Evolutionary conservation across 2,797 vertebrate genomes (phyloP).

Genomic region (Pteropus rufus): DNA sequence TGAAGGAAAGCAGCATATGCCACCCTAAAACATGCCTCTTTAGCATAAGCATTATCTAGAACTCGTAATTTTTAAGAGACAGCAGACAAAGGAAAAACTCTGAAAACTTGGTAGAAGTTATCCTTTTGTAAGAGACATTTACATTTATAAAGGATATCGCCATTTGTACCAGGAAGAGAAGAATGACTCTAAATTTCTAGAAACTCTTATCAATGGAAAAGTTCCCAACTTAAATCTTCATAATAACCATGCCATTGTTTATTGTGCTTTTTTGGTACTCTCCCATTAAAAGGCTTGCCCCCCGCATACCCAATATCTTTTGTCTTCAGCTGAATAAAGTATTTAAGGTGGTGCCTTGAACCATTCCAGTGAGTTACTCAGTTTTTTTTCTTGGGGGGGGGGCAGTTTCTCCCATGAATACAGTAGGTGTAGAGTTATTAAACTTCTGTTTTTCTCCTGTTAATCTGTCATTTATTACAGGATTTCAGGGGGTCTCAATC

Average conservation of each 20-base stretch:
- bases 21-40: not conserved
- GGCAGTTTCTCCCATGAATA: not conserved
- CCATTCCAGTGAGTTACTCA: not conserved
- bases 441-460: not conserved
- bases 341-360: not conserved
- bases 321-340: not conserved
- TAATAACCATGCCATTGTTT: not conserved
- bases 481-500: not conserved
- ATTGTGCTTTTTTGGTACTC: not conserved
- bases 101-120: not conserved
- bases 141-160: not conserved
- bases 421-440: not conserved
- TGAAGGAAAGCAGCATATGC: not conserved
- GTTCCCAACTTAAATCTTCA: not conserved
- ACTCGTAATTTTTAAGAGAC: not conserved
- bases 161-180: not conserved
- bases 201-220: not conserved
- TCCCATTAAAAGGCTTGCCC: not conserved
- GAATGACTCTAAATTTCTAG: not conserved
- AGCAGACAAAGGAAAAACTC: not conserved
- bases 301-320: not conserved
- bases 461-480: not conserved
- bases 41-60: not conserved
- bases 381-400: not conserved
- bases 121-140: not conserved